These are phyloP conservation scores for Dioctria linearis DNA, from an alignment of 2,888 invertebrate species.

Conservation along the genomic window DNA sequence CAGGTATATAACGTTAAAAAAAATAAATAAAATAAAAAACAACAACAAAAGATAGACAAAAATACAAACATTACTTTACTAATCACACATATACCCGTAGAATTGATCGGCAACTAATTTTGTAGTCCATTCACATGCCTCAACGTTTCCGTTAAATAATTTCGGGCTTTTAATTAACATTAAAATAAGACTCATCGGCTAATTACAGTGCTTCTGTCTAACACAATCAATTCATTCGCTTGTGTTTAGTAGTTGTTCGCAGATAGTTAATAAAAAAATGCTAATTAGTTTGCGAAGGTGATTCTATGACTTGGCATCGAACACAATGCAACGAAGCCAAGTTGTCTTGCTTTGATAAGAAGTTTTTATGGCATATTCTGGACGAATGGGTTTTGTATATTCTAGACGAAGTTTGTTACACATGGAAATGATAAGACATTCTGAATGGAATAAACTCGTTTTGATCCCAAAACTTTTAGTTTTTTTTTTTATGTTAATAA, in stretches of 20 bases:
- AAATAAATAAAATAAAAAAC: too few relatives aligned
- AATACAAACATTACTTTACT: too few relatives aligned
- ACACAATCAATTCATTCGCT: constrained; percentile 24
- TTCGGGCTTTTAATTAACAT: constrained; percentile 38
- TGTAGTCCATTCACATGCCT: constrained; percentile 24
- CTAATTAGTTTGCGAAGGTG: neutral
- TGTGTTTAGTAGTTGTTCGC: neutral
- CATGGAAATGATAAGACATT: too few relatives aligned
- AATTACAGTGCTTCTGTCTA: constrained; percentile 12
- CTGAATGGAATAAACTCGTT: too few relatives aligned
- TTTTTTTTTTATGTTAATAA: too few relatives aligned
- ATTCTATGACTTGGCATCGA: neutral
- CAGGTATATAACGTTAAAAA: too few relatives aligned
- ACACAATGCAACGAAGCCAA: neutral
- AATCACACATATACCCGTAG: neutral
- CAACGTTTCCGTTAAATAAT: constrained; percentile 42
- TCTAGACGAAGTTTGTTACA: too few relatives aligned
- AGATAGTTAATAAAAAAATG: constrained; percentile 1
- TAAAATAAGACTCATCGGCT: constrained; percentile 21
- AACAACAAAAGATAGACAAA: too few relatives aligned
- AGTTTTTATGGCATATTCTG: too few relatives aligned
- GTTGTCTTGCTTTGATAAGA: too few relatives aligned
- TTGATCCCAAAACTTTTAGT: too few relatives aligned
- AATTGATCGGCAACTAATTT: constrained; percentile 16
- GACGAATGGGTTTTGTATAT: too few relatives aligned